A percentile compares a stretch with the other conserved stretches of the same genome.
Conservation (phyloP, 2,113 vertebrate genomes). For the Geococcyx californianus region DNA sequence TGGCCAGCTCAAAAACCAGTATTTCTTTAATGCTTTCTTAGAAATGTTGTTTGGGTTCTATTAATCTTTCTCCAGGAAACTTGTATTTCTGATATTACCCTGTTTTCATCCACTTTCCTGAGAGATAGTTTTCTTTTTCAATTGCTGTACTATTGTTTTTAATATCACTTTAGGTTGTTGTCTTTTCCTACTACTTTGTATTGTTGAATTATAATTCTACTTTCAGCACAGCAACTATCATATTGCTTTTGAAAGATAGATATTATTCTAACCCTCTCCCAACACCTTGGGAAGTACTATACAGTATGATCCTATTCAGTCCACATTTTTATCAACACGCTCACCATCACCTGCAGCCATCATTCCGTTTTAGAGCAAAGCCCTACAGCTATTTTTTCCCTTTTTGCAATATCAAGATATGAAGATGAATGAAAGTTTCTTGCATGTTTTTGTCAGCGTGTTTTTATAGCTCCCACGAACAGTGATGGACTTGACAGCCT, state of each 20-base stretch:
- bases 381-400: constrained; percentile 2
- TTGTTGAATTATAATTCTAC: constrained; percentile 1
- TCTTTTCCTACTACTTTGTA: neutral
- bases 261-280: neutral
- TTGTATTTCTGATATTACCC: neutral
- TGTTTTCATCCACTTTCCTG: neutral
- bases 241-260: constrained; percentile 8
- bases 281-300: constrained; percentile 12
- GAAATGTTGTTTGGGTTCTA: neutral
- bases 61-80: neutral
- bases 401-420: constrained; percentile 14
- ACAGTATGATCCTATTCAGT: constrained; percentile 1
- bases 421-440: constrained; percentile 37
- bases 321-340: constrained; percentile 19
- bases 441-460: constrained; percentile 50
- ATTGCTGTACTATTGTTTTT: neutral
- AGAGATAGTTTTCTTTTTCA: neutral
- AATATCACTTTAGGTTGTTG: neutral
- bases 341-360: constrained; percentile 5
- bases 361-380: constrained; percentile 6
- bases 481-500: constrained; percentile 39
- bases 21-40: neutral
- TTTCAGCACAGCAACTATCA: neutral
- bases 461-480: constrained; percentile 5
- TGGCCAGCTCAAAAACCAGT: neutral